Base-by-base conservation (phyloP, 2,797 vertebrate genomes). In the Rhinatrema bivittatum region DNA sequence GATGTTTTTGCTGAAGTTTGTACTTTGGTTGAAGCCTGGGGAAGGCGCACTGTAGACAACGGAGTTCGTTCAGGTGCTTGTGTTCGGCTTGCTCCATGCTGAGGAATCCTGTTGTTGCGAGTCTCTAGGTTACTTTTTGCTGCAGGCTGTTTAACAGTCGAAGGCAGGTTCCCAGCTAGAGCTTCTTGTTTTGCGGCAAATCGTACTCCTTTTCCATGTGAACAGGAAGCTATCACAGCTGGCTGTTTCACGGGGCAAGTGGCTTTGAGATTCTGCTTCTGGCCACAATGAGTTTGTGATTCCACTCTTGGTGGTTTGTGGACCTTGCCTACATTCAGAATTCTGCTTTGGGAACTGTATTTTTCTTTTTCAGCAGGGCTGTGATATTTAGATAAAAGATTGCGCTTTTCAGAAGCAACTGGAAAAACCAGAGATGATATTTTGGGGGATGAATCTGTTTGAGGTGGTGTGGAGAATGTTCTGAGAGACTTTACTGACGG, bases 401-500 rank as follows among this genome's bases (percentile, higher is more conserved):
- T n/a, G n/a, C n/a, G n/a, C n/a, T n/a, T n/a, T n/a, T n/a, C n/a
- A n/a, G n/a, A n/a, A n/a, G n/a, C n/a, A n/a, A n/a, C n/a, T n/a
- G n/a, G n/a, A n/a, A n/a, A n/a, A n/a, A n/a, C n/a, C n/a, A n/a
- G n/a, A n/a, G n/a, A 46, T 33, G 74, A 60, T 7, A 37, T 40
- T 30, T 67, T 21, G 19, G 69, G 40, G 27, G 59, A 75, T 39
- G 78, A 58, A 45, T 60, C 48, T 2, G 53, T 1, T 2, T 2
- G 7, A 4, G 46, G 4, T 5, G 72, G 63, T 28, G 72, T 70
- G 13, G 50, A 54, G 3, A 79, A 80, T 0, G 49, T 64, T 46
- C 42, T 83, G 25, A 67, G 70, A 43, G 62, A 73, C 50, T 80
- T 86, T 1, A 74, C 63, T 20, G 75, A 79, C 1, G 78, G 76